phyloP scores from a whole-genome alignment of 53 echinoderm and acorn worm species.

The Pentamera pediparva region DNA sequence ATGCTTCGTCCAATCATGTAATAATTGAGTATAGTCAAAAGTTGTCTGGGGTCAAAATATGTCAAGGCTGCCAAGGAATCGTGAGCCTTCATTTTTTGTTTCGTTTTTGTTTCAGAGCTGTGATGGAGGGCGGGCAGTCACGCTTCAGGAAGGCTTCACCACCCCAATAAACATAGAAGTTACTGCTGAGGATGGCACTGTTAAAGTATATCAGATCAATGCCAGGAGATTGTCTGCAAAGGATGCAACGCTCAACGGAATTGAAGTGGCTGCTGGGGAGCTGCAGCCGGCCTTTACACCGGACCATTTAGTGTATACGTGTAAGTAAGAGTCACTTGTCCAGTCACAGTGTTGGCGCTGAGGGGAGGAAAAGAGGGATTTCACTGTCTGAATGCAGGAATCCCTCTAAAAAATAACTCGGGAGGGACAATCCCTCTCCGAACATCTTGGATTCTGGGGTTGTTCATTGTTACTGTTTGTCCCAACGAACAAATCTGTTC shows the following conservation, averaged over 20 bases:
- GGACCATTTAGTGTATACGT: slow-evolving; percentile 50
- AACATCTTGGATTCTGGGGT: too few species aligned
- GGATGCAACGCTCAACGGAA: slow-evolving; percentile 66
- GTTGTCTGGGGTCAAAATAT: background rate
- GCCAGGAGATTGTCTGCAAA: slow-evolving; percentile 77
- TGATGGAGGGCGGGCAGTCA: slow-evolving; percentile 71
- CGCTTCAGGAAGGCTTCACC: slow-evolving; percentile 68
- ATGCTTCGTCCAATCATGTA: too few species aligned
- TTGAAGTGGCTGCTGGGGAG: slow-evolving; percentile 50
- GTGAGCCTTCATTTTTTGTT: background rate
- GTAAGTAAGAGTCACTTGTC: slow-evolving; percentile 37
- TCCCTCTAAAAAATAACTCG: too few species aligned
- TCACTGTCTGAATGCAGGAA: too few species aligned
- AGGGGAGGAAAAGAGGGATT: too few species aligned
- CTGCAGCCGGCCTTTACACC: slow-evolving; percentile 63
- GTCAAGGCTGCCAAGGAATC: background rate
- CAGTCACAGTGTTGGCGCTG: too few species aligned
- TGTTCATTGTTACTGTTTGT: too few species aligned
- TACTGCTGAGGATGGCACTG: slow-evolving; percentile 91
- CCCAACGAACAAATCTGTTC: too few species aligned
- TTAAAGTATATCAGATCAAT: slow-evolving; percentile 73
- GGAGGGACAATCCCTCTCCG: too few species aligned
- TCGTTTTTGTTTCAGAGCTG: slow-evolving; percentile 48
- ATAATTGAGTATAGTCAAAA: too few species aligned
- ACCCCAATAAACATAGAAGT: slow-evolving; percentile 88